These are phyloP conservation scores for Stylophora pistillata DNA, from an alignment of 64 coral and sea anemone genomes.

Conservation along the genomic window DNA sequence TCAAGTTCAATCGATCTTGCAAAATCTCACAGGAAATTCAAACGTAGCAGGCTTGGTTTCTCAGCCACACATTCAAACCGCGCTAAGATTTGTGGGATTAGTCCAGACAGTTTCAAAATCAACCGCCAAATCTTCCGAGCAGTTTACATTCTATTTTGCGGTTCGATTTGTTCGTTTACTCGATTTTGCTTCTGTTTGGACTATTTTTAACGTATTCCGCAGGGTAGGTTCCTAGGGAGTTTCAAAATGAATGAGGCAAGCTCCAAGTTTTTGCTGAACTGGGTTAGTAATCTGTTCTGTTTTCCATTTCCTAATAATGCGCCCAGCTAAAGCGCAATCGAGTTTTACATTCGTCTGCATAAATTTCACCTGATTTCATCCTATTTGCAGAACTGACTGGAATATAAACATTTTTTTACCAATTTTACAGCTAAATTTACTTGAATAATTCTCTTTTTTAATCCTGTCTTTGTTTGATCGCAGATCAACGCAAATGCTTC, in stretches of 20 bases:
- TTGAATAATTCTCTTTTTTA: too few relatives aligned
- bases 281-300: neutral
- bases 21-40: conserved; percentile 19
- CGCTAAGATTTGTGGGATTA: conserved; percentile 2
- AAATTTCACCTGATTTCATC: neutral
- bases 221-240: neutral
- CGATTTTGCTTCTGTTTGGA: neutral
- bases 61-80: neutral
- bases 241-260: conserved; percentile 22
- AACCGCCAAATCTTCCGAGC: conserved; percentile 15
- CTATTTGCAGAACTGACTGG: too few relatives aligned
- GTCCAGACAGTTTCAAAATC: neutral
- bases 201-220: neutral
- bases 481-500: conserved; percentile 26
- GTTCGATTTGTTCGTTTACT: neutral
- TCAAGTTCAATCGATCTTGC: neutral
- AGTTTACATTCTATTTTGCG: neutral
- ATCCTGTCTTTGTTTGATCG: neutral
- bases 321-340: neutral
- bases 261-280: conserved; percentile 12
- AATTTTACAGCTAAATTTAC: too few relatives aligned
- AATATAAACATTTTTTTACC: too few relatives aligned
- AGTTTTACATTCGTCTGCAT: neutral
- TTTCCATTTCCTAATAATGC: neutral
- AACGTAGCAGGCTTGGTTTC: conserved; percentile 20